Evolutionary conservation across 1,140 invertebrate species (phyloP).

Genomic region (Drosophila trapezifrons): DNA sequence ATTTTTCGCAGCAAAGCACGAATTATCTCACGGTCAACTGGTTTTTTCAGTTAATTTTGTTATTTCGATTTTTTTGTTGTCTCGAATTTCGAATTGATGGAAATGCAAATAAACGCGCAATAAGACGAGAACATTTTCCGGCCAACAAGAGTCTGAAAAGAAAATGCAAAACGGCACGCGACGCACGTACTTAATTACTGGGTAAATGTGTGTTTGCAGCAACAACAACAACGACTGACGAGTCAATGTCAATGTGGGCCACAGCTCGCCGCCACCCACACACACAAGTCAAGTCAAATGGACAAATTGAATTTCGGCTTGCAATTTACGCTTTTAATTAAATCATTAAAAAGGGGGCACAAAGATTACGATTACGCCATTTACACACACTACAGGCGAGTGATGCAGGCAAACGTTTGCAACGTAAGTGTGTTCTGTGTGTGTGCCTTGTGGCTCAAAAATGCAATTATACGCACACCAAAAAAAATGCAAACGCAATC

Average conservation of each 20-base stretch:
- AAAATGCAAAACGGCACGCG: slow-evolving; percentile 48
- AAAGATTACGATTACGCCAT: slow-evolving; percentile 82
- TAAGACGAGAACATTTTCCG: slow-evolving; percentile 34
- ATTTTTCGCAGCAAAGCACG: slow-evolving; percentile 28
- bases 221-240: neutral
- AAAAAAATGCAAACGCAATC: slow-evolving; percentile 64
- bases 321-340: slow-evolving; percentile 78
- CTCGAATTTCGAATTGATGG: slow-evolving; percentile 12
- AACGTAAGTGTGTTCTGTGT: neutral
- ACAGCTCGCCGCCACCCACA: slow-evolving; percentile 30
- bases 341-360: slow-evolving; percentile 76
- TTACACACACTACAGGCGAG: slow-evolving; percentile 29
- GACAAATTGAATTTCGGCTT: slow-evolving; percentile 76
- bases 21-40: slow-evolving; percentile 51
- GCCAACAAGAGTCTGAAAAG: slow-evolving; percentile 20
- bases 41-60: slow-evolving; percentile 15
- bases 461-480: slow-evolving; percentile 63
- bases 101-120: slow-evolving; percentile 39
- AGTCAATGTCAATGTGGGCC: slow-evolving; percentile 25
- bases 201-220: slow-evolving; percentile 6
- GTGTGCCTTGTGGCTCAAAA: slow-evolving; percentile 45
- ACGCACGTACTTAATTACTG: slow-evolving; percentile 52
- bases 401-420: neutral
- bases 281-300: slow-evolving; percentile 37
- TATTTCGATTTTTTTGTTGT: slow-evolving; percentile 10